Percentiles rank a stretch among this genome's conserved stretches.
phyloP scores from a whole-genome alignment of 2,888 invertebrate species.

The Automeris io region DNA sequence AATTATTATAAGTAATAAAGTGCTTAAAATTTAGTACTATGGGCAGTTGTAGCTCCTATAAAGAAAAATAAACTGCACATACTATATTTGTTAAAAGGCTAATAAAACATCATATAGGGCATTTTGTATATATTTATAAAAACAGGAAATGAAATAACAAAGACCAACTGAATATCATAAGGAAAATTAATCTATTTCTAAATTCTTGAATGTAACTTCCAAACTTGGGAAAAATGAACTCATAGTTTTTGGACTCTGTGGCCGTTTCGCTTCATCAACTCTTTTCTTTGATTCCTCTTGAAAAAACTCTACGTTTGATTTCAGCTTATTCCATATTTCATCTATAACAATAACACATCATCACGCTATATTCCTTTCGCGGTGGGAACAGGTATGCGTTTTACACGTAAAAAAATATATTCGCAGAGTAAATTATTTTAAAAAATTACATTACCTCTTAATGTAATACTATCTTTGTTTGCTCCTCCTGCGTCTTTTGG shows the following conservation, averaged over 20 bases:
- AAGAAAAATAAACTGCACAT: too few species aligned
- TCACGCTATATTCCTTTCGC: too few species aligned
- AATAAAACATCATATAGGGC: too few species aligned
- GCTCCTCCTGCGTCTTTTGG: constrained; percentile 78
- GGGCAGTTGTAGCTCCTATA: too few species aligned
- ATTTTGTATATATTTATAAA: too few species aligned
- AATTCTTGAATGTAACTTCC: constrained; percentile 39
- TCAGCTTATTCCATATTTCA: constrained; percentile 35
- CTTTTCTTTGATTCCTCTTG: constrained; percentile 38
- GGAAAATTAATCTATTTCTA: constrained; percentile 47
- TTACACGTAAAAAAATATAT: background rate
- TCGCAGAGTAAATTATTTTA: background rate
- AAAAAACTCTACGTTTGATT: constrained; percentile 35
- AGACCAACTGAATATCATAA: too few species aligned
- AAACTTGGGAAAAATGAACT: constrained; percentile 39
- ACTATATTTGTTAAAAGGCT: too few species aligned
- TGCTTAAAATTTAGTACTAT: too few species aligned
- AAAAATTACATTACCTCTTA: constrained; percentile 30
- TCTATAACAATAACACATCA: too few species aligned
- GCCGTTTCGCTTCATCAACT: constrained; percentile 41
- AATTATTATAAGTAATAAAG: too few species aligned
- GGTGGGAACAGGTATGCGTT: too few species aligned
- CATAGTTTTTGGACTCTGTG: constrained; percentile 33
- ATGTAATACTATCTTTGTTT: constrained; percentile 28
- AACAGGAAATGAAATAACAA: too few species aligned